Evolutionary conservation across 2,797 vertebrate genomes (phyloP), one percentile per base, ranked within the genome.

Genomic region (Silurus lanzhouensis): DNA sequence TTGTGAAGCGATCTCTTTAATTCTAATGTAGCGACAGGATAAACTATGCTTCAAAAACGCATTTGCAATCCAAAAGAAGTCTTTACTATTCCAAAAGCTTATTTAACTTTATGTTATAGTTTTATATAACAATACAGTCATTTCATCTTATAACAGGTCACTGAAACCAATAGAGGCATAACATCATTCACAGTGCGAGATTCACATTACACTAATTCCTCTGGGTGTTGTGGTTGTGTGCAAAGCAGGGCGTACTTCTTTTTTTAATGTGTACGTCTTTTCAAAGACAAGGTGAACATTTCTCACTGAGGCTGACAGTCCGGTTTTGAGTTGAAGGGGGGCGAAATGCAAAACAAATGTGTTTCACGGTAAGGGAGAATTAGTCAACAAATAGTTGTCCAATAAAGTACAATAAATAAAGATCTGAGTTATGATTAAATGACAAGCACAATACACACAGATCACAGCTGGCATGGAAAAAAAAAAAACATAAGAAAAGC

Each of bases 361-460:
- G 25, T 58, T 85, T 17, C 27, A 66, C 83, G 78, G 57, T 20
- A 13, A 82, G 44, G n/a, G 38, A 78, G 72, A 77, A 83, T 55
- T 83, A 71, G 81, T 83, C 74, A 86, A 83, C 81, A 86, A 86
- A 78, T 44, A 63, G 86, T 27, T 61, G 20, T 83, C 75, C 52
- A 86, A 71, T 61, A 83, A 79, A 48, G 68, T 85, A 83, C 55
- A 64, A 87, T 82, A 82, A 81, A 84, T 84, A 82, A 77, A 87
- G 70, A 70, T 70, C 78, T 70, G 38, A 83, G 84, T 74, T 85
- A 75, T 85, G 84, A 85, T 85, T 58, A 44, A 66, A 86, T 86
- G 74, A 83, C 81, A 71, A 86, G 74, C 67, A 76, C 61, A 74
- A 63, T 83, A 78, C 64, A 77, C 85, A 83, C 78, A 71, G 81